Evolutionary conservation across 2,888 invertebrate species (phyloP).

Genomic region (Tolmerus cingulatus): DNA sequence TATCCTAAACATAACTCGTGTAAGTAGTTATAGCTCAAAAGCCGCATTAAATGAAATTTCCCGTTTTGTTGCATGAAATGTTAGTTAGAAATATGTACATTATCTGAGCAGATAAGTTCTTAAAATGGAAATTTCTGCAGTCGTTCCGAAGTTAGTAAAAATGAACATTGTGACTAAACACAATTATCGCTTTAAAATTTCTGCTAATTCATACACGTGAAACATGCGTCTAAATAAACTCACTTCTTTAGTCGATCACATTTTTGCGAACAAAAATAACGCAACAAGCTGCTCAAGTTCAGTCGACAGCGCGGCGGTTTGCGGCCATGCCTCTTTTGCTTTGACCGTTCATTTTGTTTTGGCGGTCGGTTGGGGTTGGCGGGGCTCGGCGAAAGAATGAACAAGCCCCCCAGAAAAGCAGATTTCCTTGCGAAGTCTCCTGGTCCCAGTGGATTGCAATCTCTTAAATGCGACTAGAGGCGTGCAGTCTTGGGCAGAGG

Average conservation of each 20-base stretch:
- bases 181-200: no score
- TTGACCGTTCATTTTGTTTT: neutral
- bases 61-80: no score
- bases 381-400: neutral
- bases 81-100: no score
- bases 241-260: neutral
- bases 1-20: no score
- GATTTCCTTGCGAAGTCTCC: neutral
- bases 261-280: neutral
- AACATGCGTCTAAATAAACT: neutral
- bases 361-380: neutral
- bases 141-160: no score
- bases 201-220: no score
- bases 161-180: no score
- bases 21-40: no score
- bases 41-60: no score
- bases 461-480: neutral
- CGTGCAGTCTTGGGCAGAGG: neutral
- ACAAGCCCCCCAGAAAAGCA: neutral
- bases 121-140: no score
- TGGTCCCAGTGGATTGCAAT: neutral
- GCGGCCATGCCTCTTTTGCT: neutral
- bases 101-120: no score
- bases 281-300: neutral
- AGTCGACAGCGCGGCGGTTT: neutral